Evolutionary conservation across 2,113 vertebrate genomes (phyloP).

Genomic region (Ursus arctos): DNA sequence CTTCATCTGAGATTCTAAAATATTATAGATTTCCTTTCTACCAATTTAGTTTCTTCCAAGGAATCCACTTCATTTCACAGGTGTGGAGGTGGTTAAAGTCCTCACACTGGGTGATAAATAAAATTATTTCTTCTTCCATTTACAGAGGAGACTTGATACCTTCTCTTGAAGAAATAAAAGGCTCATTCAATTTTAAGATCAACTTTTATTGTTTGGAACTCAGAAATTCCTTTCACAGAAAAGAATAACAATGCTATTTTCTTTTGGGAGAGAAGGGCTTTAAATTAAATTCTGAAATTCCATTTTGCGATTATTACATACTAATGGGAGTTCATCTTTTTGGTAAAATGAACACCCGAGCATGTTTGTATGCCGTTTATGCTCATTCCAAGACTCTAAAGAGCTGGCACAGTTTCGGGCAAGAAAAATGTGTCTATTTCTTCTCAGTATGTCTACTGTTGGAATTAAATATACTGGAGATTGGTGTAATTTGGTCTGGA

Average conservation of each 20-base stretch:
- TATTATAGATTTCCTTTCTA: neutral
- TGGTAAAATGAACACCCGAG: slow-evolving; percentile 53
- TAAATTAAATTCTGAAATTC: slow-evolving; percentile 37
- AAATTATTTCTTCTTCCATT: neutral
- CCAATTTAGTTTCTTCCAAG: neutral
- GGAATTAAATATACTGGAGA: slow-evolving; percentile 32
- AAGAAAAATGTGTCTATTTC: slow-evolving; percentile 57
- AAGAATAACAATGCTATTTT: neutral
- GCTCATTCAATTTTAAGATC: neutral
- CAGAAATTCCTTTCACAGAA: slow-evolving; percentile 12
- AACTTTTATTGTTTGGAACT: slow-evolving; percentile 33
- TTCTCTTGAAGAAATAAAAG: neutral
- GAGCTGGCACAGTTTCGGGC: neutral
- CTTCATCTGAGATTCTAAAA: slow-evolving; percentile 27
- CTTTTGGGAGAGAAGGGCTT: neutral
- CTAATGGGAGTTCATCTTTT: slow-evolving; percentile 13
- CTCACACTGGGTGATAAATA: neutral
- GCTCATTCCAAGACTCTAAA: slow-evolving; percentile 19
- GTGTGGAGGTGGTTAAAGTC: neutral
- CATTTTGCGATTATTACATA: neutral
- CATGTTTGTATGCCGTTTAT: neutral
- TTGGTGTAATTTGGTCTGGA: neutral
- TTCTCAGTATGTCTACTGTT: slow-evolving; percentile 54
- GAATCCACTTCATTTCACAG: neutral
- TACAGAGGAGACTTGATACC: neutral